Base-by-base conservation (phyloP, 1,140 invertebrate species). In the Drosophila kurseongensis region DNA sequence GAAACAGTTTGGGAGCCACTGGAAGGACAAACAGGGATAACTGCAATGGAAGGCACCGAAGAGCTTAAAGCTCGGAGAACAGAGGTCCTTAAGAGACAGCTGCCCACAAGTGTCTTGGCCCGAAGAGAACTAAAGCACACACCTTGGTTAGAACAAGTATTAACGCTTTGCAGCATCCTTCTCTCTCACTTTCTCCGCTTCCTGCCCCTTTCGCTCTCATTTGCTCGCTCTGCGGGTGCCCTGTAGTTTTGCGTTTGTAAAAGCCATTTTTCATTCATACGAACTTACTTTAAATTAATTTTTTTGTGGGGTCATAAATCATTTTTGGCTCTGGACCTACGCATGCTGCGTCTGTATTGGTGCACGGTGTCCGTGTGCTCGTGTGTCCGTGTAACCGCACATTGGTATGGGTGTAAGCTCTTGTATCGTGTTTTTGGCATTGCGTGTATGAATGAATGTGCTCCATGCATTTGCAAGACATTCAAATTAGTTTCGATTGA, bases 201-300 rank as follows among this genome's bases (percentile, higher is more conserved):
- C 1, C 29, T 35, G 14, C 29, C 8, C 29, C 48, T 51, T 51
- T 51, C 27, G 29, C 8, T 45, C 32, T 54, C 41, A n/a, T 18
- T 59, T 27, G 47, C 12, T 61, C 27, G 44, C 44, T 63, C 59
- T 58, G 60, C 52, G 57, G 75, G 75, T 42, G 60, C 77, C 76
- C 80, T 88, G 84, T 88, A 88, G 84, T 89, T 89, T 88, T 65
- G 55, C 63, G 84, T 89, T 88, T 89, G 84, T 89, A 83, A 89
- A 89, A 90, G 74, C 83, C 84, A 91, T 91, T 91, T 91, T 91
- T 91, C 89, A 91, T 91, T 91, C 89, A 91, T 91, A 86, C 90
- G 90, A 91, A 91, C 88, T 91, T 89, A 89, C 85, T 89, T 89
- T 88, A 90, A 90, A 90, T 90, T 90, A 90, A 90, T 90, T 90